These are phyloP conservation scores for Trichonephila clavipes DNA, from an alignment of 1,140 invertebrate genomes.

Conservation along the genomic window DNA sequence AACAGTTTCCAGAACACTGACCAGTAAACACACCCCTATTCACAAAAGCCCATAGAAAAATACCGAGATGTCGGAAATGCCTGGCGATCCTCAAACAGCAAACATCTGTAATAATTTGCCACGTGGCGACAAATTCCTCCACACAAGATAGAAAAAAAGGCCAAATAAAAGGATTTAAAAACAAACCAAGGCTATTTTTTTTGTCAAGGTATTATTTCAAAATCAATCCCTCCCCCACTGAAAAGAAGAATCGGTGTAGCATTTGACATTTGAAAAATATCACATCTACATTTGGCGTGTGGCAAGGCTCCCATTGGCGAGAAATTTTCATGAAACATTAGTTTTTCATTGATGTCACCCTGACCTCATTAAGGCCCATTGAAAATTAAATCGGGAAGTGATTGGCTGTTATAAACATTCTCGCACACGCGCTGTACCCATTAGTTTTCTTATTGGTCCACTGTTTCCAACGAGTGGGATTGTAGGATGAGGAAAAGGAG, in stretches of 20 bases:
- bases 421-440: background rate
- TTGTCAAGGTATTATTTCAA: background rate
- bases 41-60: too few relatives aligned
- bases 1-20: too few relatives aligned
- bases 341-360: background rate
- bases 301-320: too few relatives aligned
- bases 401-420: background rate
- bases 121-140: background rate
- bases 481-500: too few relatives aligned
- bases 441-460: background rate
- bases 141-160: background rate
- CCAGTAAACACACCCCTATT: too few relatives aligned
- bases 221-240: background rate
- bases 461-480: background rate
- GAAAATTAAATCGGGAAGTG: background rate
- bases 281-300: too few relatives aligned
- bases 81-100: background rate
- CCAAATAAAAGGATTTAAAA: background rate
- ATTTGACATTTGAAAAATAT: too few relatives aligned
- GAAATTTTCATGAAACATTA: background rate
- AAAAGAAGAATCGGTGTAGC: background rate
- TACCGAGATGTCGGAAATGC: too few relatives aligned
- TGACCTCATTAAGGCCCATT: background rate
- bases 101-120: background rate
- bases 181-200: slow-evolving; percentile 12